Evolutionary conservation across 2,113 vertebrate genomes (phyloP), one percentile per base, ranked within the genome.

Genomic region (Cavia porcellus): DNA sequence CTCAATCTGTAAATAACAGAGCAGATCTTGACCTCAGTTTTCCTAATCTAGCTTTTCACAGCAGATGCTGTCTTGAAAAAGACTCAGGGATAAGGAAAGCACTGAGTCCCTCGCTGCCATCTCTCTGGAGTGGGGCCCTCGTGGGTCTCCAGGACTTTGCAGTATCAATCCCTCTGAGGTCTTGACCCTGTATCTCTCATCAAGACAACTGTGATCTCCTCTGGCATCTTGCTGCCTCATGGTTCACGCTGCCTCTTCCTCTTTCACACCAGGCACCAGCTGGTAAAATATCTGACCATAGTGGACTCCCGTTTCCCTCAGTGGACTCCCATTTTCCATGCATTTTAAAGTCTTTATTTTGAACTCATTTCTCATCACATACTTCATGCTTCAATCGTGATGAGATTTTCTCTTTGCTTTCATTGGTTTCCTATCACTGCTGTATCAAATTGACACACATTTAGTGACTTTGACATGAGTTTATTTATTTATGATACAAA

Each of bases 141-240:
- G 2, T 12, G 5, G 7, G 15, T 47, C 15, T 64, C 5, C 0
- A 30, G 50, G 25, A 2, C 20, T 85, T 55, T 25, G 59, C n/a
- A 19, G 68, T 28, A 13, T 8, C 1, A 52, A 3, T 17, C 6
- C 5, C 0, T 2, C 68, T 35, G 25, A 10, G 25, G 68, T 13
- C 52, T 1, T 6, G 8, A n/a, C 11, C n/a, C 52, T 14, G 28
- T n/a, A 1, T n/a, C 13, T 90, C 52, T 62, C 55, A 72, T 45
- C 30, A 77, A 17, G 52, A 74, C 32, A 20, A 25, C 8, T 22
- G 22, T 7, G 20, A 12, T 47, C 13, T 45, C 8, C 30, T n/a
- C 22, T 47, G 22, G 20, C 50, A 12, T 61, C 59, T 79, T 14
- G 15, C 9, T 61, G 30, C 3, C 22, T 80, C n/a, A 14, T 38